Evolutionary conservation across 2,888 invertebrate genomes (phyloP).

Genomic region (Callyntrura guangdongensis): DNA sequence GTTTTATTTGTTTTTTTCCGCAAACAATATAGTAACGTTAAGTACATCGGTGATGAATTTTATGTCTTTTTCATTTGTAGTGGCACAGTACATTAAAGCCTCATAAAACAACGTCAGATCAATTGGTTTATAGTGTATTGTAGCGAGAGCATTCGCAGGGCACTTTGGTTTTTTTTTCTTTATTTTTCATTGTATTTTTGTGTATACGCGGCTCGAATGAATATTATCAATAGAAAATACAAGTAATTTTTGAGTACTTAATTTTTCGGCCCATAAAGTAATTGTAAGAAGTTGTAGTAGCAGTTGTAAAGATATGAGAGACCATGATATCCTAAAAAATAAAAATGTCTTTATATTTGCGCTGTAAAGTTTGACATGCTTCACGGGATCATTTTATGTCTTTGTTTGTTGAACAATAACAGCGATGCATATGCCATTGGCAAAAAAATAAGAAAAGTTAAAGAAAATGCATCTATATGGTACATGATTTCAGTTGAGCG

Average conservation of each 20-base stretch:
- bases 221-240: constrained; percentile 34
- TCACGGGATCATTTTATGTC: constrained; percentile 64
- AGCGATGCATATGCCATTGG: constrained; percentile 59
- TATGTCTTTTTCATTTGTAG: constrained; percentile 19
- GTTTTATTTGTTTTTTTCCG: constrained; percentile 55
- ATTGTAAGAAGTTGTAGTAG: background rate
- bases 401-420: constrained; percentile 66
- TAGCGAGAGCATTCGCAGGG: background rate
- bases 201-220: background rate
- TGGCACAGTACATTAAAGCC: background rate
- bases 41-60: background rate
- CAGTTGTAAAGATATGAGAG: background rate
- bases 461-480: constrained; percentile 33
- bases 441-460: constrained; percentile 52
- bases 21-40: constrained; percentile 2
- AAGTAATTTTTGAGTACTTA: constrained; percentile 33
- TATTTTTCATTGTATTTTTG: background rate
- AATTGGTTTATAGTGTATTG: background rate
- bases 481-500: constrained; percentile 40
- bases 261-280: constrained; percentile 3
- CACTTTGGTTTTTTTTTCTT: no score
- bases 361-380: constrained; percentile 61
- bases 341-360: constrained; percentile 55
- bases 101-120: constrained; percentile 36
- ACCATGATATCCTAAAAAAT: constrained; percentile 33